Conservation (phyloP, 2,888 invertebrate species). For the Lasioglossum vierecki region DNA sequence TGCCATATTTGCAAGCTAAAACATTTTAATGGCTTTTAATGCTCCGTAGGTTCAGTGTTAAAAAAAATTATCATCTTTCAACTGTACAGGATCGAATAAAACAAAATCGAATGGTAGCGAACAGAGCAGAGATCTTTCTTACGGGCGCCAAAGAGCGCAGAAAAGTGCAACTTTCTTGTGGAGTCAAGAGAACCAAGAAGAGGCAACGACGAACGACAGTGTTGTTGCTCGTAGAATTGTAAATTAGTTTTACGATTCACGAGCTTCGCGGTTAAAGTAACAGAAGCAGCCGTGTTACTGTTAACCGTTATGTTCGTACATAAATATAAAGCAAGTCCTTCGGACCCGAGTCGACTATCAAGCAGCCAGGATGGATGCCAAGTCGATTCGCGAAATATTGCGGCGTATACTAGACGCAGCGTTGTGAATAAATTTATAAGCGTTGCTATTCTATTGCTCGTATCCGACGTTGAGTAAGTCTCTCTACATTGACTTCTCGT, state of each 20-base stretch:
- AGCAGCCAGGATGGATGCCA: slow-evolving; percentile 70
- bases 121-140: background rate
- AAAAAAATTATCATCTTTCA: background rate
- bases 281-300: slow-evolving; percentile 49
- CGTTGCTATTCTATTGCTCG: slow-evolving; percentile 34
- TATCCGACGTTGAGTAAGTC: slow-evolving; percentile 5
- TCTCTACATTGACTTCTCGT: background rate
- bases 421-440: slow-evolving; percentile 50
- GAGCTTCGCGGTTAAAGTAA: slow-evolving; percentile 41
- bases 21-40: too few relatives aligned
- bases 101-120: background rate
- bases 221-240: slow-evolving; percentile 53
- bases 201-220: slow-evolving; percentile 15
- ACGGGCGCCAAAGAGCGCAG: background rate
- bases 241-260: slow-evolving; percentile 57
- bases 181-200: slow-evolving; percentile 18
- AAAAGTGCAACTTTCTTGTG: background rate
- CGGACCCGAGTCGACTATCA: slow-evolving; percentile 68
- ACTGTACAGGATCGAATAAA: background rate
- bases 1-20: too few relatives aligned
- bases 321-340: slow-evolving; percentile 60
- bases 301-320: slow-evolving; percentile 58
- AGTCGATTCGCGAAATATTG: slow-evolving; percentile 62
- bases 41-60: too few relatives aligned
- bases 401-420: slow-evolving; percentile 20